A percentile compares a stretch with the other conserved stretches of the same genome.
Conservation (phyloP, 1,140 invertebrate species). For the Anastrepha obliqua region DNA sequence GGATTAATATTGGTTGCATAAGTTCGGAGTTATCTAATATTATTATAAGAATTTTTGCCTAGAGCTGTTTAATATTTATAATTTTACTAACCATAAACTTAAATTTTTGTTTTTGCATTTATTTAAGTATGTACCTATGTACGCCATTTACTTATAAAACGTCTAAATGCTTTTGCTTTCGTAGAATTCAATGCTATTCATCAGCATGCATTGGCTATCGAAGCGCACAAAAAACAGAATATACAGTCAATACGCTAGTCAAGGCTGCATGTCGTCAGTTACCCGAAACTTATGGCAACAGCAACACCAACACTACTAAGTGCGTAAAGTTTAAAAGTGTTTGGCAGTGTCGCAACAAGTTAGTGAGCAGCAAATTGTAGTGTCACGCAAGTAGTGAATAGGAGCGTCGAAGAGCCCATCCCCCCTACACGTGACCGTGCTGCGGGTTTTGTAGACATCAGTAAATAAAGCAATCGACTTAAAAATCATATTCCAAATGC, state of each 20-base stretch:
- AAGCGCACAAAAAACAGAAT: background rate
- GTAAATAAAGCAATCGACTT: background rate
- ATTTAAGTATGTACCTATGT: too few relatives aligned
- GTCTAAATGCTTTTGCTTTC: background rate
- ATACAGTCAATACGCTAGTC: background rate
- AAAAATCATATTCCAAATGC: background rate
- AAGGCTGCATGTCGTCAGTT: background rate
- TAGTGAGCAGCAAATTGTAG: background rate
- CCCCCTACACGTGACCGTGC: conserved; percentile 6
- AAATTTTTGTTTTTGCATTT: too few relatives aligned
- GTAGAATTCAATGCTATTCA: conserved; percentile 9
- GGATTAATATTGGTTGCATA: too few relatives aligned
- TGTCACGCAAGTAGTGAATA: background rate
- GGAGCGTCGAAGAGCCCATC: background rate
- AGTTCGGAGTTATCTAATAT: too few relatives aligned
- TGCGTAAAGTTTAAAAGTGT: background rate
- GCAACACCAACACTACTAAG: background rate
- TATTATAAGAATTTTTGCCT: too few relatives aligned
- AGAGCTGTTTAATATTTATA: too few relatives aligned
- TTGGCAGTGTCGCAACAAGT: too few relatives aligned
- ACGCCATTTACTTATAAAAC: too few relatives aligned
- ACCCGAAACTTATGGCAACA: background rate
- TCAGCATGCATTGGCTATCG: background rate
- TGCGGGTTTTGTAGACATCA: background rate
- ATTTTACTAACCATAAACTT: too few relatives aligned